phyloP scores from a whole-genome alignment of 2,113 vertebrate genomes.

The Plecturocebus donacophilus region DNA sequence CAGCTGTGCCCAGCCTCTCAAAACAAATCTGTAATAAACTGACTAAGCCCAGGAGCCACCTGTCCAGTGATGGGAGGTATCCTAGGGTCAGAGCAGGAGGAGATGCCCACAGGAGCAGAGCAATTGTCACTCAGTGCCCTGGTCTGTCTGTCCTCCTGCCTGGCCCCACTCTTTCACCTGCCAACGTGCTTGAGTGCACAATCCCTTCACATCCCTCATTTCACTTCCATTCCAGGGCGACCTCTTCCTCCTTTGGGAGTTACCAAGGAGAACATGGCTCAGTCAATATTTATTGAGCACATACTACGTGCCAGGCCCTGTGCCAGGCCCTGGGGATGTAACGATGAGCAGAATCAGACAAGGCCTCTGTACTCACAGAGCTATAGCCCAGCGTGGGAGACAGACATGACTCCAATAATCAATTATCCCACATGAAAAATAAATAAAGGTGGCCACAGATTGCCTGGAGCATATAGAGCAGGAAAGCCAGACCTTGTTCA shows the following conservation, averaged over 20 bases:
- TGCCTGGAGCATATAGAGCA: neutral
- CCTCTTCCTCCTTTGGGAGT: neutral
- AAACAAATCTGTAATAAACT: neutral
- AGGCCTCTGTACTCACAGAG: neutral
- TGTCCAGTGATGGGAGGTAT: neutral
- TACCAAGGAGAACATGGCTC: neutral
- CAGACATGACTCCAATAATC: neutral
- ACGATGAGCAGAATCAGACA: neutral
- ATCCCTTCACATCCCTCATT: too few relatives aligned
- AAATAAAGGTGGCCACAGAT: neutral
- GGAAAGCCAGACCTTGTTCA: too few relatives aligned
- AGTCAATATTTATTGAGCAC: neutral
- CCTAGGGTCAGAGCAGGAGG: neutral
- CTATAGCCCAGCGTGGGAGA: neutral
- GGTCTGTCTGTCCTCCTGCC: neutral
- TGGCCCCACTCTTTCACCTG: neutral
- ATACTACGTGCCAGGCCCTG: rapidly evolving
- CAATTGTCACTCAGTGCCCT: neutral
- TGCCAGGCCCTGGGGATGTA: neutral
- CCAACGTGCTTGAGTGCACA: too few relatives aligned
- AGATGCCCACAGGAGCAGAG: neutral
- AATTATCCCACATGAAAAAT: neutral
- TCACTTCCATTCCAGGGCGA: rapidly evolving
- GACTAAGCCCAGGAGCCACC: neutral
- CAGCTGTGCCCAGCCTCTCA: neutral